Percentiles rank a stretch among this genome's conserved stretches.
Evolutionary conservation across 2,888 invertebrate genomes (phyloP).

Genomic region (Syrphus vitripennis): DNA sequence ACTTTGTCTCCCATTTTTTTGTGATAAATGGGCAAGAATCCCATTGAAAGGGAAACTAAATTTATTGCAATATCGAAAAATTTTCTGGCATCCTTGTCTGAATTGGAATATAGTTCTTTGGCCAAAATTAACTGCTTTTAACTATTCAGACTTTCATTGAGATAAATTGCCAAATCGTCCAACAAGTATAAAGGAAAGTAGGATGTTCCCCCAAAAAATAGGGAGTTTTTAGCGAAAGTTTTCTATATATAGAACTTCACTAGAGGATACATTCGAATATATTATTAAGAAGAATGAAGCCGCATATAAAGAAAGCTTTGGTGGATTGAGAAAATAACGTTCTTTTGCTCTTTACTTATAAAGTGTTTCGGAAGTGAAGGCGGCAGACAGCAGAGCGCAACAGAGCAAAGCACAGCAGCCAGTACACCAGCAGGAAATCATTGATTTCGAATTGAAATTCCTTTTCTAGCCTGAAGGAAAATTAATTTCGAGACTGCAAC

Average conservation of each 20-base stretch:
- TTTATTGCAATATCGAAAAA: conserved; percentile 47
- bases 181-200: no score
- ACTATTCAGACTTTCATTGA: conserved; percentile 67
- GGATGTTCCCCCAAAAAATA: not conserved
- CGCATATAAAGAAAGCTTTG: not conserved
- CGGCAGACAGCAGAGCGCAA: conserved; percentile 55
- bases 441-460: conserved; percentile 70
- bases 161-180: conserved; percentile 65
- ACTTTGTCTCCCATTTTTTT: not conserved
- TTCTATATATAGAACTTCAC: not conserved
- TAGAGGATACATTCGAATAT: not conserved
- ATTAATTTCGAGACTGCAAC: conserved; percentile 66
- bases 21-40: conserved; percentile 32
- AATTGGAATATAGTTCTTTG: conserved; percentile 21
- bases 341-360: conserved; percentile 26
- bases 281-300: not conserved
- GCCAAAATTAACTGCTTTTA: conserved; percentile 50
- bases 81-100: conserved; percentile 22
- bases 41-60: conserved; percentile 70
- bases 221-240: conserved; percentile 59
- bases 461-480: conserved; percentile 58
- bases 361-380: conserved; percentile 64
- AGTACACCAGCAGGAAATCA: conserved; percentile 63
- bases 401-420: not conserved
- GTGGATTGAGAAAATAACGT: conserved; percentile 33